Conservation (phyloP, 2,888 invertebrate genomes). For the Meganola albula region DNA sequence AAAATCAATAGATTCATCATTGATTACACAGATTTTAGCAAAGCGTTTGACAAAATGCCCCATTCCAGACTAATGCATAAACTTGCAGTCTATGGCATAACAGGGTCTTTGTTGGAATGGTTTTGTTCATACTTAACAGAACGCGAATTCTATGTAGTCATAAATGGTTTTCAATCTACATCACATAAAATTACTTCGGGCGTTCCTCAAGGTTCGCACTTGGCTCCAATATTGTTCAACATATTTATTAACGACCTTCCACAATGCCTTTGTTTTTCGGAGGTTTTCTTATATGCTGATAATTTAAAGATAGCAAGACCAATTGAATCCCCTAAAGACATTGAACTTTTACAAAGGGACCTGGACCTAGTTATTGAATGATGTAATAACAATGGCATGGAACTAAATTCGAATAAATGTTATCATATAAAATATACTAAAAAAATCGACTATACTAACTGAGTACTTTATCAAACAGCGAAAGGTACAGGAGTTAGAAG, state of each 20-base stretch:
- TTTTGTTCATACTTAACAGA: not conserved
- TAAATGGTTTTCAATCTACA: not conserved
- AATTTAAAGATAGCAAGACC: not conserved
- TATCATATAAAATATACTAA: not conserved
- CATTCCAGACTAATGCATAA: too few relatives aligned
- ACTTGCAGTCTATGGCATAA: not conserved
- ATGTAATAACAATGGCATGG: not conserved
- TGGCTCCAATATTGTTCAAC: not conserved
- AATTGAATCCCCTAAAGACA: not conserved
- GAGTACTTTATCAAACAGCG: not conserved
- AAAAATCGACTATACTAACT: not conserved
- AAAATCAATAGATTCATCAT: too few relatives aligned
- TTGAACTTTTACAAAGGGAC: not conserved
- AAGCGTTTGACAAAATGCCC: too few relatives aligned
- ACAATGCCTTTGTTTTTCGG: not conserved
- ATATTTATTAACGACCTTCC: conserved; percentile 1
- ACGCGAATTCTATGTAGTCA: not conserved
- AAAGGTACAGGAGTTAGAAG: not conserved
- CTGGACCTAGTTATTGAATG: not conserved
- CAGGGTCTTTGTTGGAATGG: not conserved
- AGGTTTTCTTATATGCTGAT: not conserved
- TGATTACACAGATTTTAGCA: too few relatives aligned
- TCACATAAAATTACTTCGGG: not conserved
- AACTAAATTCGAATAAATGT: conserved; percentile 1
- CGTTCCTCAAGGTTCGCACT: not conserved